Conservation (phyloP, 1,140 invertebrate genomes). For the Globodera rostochiensis region DNA sequence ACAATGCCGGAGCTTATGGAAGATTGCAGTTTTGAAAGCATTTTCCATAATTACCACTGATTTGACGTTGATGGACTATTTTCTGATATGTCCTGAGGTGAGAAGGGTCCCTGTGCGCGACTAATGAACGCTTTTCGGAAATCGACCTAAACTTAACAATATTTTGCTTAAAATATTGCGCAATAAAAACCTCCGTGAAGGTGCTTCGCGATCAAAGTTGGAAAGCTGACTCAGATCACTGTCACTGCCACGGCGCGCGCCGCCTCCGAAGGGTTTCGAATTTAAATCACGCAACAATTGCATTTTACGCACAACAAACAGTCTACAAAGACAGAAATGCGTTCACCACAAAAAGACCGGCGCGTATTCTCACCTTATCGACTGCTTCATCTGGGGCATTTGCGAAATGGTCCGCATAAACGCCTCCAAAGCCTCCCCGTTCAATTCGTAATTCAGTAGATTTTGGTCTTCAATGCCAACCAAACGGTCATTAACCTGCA, state of each 20-base stretch:
- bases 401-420: slow-evolving; percentile 36
- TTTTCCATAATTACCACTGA: slow-evolving; percentile 36
- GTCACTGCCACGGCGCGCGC: slow-evolving; percentile 13
- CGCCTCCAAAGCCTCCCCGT: slow-evolving; percentile 45
- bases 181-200: slow-evolving; percentile 37
- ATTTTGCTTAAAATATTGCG: background rate
- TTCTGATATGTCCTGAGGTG: slow-evolving; percentile 41
- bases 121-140: slow-evolving; percentile 41
- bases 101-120: slow-evolving; percentile 34
- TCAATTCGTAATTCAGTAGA: slow-evolving; percentile 35
- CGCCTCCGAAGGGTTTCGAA: background rate
- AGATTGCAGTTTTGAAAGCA: slow-evolving; percentile 13
- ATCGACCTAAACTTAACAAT: slow-evolving; percentile 34
- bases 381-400: slow-evolving; percentile 28
- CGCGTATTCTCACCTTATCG: background rate
- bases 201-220: slow-evolving; percentile 9
- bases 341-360: background rate
- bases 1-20: slow-evolving; percentile 15
- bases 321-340: background rate
- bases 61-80: slow-evolving; percentile 46
- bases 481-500: slow-evolving; percentile 37
- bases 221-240: slow-evolving; percentile 17
- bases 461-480: slow-evolving; percentile 45
- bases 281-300: background rate
- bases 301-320: slow-evolving; percentile 18